Percentiles rank a stretch among this genome's conserved stretches.
Conservation (phyloP, 1,140 invertebrate genomes). For the Centruroides vittatus region DNA sequence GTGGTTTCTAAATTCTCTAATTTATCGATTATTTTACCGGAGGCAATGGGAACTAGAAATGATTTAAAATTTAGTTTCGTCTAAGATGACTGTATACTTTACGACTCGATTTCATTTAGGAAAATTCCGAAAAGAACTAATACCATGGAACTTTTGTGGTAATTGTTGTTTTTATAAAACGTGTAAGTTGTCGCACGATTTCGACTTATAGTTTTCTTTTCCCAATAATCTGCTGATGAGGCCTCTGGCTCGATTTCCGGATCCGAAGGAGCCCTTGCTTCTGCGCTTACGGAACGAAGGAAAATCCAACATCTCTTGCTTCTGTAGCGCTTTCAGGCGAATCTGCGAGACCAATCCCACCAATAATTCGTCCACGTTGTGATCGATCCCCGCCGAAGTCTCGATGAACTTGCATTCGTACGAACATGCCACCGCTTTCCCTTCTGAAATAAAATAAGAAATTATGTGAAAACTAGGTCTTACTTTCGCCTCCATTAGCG, state of each 20-base stretch:
- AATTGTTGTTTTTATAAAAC: conserved; percentile 19
- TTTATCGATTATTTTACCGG: too few relatives aligned
- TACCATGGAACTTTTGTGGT: too few relatives aligned
- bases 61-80: too few relatives aligned
- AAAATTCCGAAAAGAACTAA: too few relatives aligned
- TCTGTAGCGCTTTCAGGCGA: conserved; percentile 18
- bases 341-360: conserved; percentile 53
- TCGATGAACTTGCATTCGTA: conserved; percentile 68
- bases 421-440: conserved; percentile 47
- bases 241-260: conserved; percentile 17
- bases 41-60: too few relatives aligned
- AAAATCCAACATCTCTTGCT: conserved; percentile 7
- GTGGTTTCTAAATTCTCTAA: too few relatives aligned
- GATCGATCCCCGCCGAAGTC: conserved; percentile 59
- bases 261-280: conserved; percentile 20
- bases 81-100: too few relatives aligned
- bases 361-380: conserved; percentile 64
- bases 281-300: conserved; percentile 1
- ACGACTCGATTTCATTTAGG: too few relatives aligned
- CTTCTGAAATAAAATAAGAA: conserved; percentile 35
- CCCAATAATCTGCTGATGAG: conserved; percentile 24
- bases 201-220: conserved; percentile 23
- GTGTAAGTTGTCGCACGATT: conserved; percentile 29
- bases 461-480: too few relatives aligned
- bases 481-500: too few relatives aligned